Evolutionary conservation across 2,888 invertebrate genomes (phyloP).

Genomic region (Augochlorella aurata): DNA sequence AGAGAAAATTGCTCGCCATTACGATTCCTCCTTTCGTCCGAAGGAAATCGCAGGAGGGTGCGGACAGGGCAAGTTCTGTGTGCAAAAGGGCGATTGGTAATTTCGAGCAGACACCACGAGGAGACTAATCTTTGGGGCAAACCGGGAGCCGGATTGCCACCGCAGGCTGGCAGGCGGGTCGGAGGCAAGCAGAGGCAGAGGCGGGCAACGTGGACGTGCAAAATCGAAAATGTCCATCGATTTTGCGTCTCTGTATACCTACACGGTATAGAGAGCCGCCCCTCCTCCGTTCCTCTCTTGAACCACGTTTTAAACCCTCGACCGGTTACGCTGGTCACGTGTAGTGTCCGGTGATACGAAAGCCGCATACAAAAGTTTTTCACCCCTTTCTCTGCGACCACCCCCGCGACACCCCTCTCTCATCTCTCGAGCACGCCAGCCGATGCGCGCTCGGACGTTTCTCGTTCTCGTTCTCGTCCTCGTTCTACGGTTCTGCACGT

Average conservation of each 20-base stretch:
- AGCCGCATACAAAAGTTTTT: slow-evolving; percentile 78
- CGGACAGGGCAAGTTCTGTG: slow-evolving; percentile 30
- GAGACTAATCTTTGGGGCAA: slow-evolving; percentile 63
- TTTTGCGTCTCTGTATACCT: slow-evolving; percentile 45
- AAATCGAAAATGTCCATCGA: slow-evolving; percentile 67
- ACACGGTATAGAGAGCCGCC: slow-evolving; percentile 32
- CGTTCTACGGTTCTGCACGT: slow-evolving; percentile 41
- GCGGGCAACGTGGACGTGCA: slow-evolving; percentile 39
- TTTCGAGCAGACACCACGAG: slow-evolving; percentile 55
- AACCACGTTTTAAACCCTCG: slow-evolving; percentile 66
- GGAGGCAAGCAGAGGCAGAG: not conserved
- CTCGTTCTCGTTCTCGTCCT: not conserved
- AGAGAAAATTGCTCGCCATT: slow-evolving; percentile 36
- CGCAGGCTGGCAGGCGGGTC: slow-evolving; percentile 18
- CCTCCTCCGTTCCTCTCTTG: not conserved
- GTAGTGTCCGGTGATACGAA: slow-evolving; percentile 79
- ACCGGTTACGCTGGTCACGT: slow-evolving; percentile 79
- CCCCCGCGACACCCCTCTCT: slow-evolving; percentile 13
- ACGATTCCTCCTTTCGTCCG: slow-evolving; percentile 21
- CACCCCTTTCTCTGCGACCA: slow-evolving; percentile 62
- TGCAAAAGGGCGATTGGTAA: slow-evolving; percentile 55
- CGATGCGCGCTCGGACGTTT: slow-evolving; percentile 39
- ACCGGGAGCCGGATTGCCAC: slow-evolving; percentile 53
- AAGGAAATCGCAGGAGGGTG: slow-evolving; percentile 28
- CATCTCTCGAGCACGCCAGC: not conserved